phyloP scores from a whole-genome alignment of 2,113 vertebrate genomes.

The Ivindomyrus marchei region DNA sequence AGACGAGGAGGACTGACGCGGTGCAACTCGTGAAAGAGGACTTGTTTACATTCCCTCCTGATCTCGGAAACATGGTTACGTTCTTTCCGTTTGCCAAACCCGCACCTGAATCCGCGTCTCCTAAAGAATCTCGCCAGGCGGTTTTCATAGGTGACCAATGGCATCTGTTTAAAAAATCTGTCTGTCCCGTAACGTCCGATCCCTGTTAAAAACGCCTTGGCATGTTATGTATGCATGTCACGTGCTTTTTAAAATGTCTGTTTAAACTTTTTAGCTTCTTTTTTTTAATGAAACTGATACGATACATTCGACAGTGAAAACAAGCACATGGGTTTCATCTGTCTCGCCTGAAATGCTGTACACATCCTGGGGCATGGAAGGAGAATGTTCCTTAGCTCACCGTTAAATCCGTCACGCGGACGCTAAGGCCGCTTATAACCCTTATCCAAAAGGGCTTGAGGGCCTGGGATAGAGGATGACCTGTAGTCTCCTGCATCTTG shows the following conservation, averaged over 20 bases:
- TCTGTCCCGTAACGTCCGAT: neutral
- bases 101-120: neutral
- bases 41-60: neutral
- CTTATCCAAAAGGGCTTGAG: neutral
- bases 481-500: neutral
- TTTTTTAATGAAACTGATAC: neutral
- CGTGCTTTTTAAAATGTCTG: neutral
- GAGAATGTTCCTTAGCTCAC: slow-evolving; percentile 42
- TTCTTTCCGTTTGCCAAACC: neutral
- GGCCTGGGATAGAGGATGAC: neutral
- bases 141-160: neutral
- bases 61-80: neutral
- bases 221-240: slow-evolving; percentile 4
- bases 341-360: neutral
- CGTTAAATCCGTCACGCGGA: neutral
- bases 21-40: neutral
- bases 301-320: neutral
- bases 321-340: neutral
- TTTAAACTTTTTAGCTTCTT: neutral
- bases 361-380: neutral
- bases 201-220: neutral
- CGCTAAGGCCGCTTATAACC: too few relatives aligned
- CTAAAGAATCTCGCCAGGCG: neutral
- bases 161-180: neutral
- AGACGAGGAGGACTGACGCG: neutral